These are phyloP conservation scores for Pogona vitticeps DNA, from an alignment of 2,113 vertebrate species.

Conservation along the genomic window DNA sequence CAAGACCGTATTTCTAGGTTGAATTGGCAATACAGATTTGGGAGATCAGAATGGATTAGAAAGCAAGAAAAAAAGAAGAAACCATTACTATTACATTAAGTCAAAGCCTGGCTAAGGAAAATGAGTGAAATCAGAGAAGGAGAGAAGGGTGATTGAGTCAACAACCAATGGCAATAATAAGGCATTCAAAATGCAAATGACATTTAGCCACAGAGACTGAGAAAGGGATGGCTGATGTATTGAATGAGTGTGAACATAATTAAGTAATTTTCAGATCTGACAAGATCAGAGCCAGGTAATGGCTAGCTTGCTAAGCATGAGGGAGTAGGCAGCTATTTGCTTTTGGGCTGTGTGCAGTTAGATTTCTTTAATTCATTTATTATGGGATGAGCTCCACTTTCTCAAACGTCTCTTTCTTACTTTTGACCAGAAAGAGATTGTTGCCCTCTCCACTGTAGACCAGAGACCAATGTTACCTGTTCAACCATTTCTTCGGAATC, in stretches of 20 bases:
- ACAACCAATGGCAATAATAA: background rate
- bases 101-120: background rate
- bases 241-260: background rate
- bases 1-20: background rate
- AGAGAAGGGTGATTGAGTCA: accelerated
- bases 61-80: background rate
- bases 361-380: background rate
- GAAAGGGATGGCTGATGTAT: background rate
- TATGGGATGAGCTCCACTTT: too few species aligned
- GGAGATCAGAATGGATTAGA: accelerated
- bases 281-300: background rate
- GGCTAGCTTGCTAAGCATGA: background rate
- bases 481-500: too few species aligned
- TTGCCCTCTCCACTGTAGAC: too few species aligned
- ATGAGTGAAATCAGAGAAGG: background rate
- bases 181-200: slow-evolving; percentile 9
- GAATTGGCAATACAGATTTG: background rate
- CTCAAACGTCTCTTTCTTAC: too few species aligned
- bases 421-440: too few species aligned
- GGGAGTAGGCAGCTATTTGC: too few species aligned
- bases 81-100: background rate
- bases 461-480: too few species aligned
- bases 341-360: background rate
- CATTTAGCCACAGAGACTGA: background rate
- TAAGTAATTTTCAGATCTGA: background rate